Evolutionary conservation across 2,797 vertebrate species (phyloP), one percentile per base, ranked within the genome.

Genomic region (Acanthornis magna): DNA sequence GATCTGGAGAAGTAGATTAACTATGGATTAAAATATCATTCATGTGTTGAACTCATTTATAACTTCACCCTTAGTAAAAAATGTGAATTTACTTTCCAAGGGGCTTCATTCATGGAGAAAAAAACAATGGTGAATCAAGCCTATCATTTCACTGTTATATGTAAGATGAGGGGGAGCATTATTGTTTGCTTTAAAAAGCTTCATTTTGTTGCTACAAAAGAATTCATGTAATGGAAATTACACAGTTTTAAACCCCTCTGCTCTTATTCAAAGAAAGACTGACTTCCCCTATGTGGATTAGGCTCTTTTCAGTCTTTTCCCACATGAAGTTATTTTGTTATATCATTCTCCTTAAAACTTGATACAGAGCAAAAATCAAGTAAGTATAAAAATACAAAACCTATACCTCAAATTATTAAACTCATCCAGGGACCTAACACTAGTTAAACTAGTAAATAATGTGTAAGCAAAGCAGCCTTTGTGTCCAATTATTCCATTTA

Each of bases 21-120:
- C n/a, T 45, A 34, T n/a, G 53, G 77, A 96, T 96, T 96, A 96
- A 96, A 91, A 47, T 71, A 87, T 74, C 53, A 85, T 7, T 94
- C 63, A n/a, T 63, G 18, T 66, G 63, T 67, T 82, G 84, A 89
- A 91, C 23, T 63, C 13, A 73, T 95, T 84, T 91, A 36, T 84
- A 85, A 84, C 27, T 26, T 27, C 48, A 40, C 7, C 3, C 4
- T 70, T 47, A 58, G 30, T 67, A 58, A 86, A 93, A 67, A 50
- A 40, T 13, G 7, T 32, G 13, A 65, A 58, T 86, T 57, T 66
- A 13, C 8, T 53, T 84, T 65, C 42, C 48, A 29, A 63, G 22
- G 38, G 22, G 10, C 48, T 86, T 88, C 80, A 55, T 62, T 84
- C 25, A 66, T n/a, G 26, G 51, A 29, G 18, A 81, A 79, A 68